phyloP scores from a whole-genome alignment of 2,797 vertebrate species.

The Octomys mimax region DNA sequence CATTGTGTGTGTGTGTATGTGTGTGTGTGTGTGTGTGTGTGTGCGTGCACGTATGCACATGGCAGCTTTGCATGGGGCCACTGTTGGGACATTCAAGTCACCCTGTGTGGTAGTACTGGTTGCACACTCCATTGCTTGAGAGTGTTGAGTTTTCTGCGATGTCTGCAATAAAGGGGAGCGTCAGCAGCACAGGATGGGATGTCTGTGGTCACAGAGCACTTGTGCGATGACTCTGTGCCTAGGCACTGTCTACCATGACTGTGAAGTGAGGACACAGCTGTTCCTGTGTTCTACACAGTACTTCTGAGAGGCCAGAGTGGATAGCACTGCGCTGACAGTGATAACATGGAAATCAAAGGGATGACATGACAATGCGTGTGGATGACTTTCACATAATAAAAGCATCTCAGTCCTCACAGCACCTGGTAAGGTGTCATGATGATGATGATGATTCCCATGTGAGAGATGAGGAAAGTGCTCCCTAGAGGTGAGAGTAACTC shows the following conservation, averaged over 20 bases:
- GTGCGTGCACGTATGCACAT: not conserved
- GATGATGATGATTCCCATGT: fast-evolving
- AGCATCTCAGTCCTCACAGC: not conserved
- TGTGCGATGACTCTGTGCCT: not conserved
- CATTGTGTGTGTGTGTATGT: no score
- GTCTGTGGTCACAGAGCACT: not conserved
- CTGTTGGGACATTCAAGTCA: not conserved
- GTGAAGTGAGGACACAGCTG: not conserved
- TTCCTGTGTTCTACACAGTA: not conserved
- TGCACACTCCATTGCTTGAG: not conserved
- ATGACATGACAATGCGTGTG: not conserved
- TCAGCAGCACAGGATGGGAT: no score
- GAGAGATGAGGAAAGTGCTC: not conserved
- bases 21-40: no score
- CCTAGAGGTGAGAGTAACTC: not conserved
- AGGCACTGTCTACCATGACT: not conserved
- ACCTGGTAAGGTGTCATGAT: not conserved
- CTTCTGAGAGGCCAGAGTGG: not conserved
- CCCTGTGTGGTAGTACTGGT: not conserved
- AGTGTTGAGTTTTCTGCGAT: not conserved
- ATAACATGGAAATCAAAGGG: not conserved
- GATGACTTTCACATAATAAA: not conserved
- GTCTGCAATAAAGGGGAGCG: not conserved
- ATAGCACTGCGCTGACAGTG: not conserved
- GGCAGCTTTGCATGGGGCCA: not conserved